A percentile compares a stretch with the other conserved stretches of the same genome.
Evolutionary conservation across 2,113 vertebrate genomes (phyloP).

Genomic region (Zosterops pallidus): DNA sequence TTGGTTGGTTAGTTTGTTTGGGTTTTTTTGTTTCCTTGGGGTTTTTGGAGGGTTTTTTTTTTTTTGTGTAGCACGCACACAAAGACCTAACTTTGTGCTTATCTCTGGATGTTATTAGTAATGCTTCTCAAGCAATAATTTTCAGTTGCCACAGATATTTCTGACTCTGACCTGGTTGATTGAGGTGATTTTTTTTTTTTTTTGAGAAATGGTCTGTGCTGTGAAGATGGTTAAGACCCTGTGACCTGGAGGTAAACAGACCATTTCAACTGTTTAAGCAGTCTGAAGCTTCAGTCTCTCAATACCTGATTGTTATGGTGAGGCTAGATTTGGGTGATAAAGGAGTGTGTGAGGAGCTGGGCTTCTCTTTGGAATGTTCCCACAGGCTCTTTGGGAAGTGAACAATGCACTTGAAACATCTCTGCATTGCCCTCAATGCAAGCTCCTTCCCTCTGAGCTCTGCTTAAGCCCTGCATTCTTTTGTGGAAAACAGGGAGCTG

Average conservation of each 20-base stretch:
- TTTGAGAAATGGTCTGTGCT: neutral
- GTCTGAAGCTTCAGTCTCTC: neutral
- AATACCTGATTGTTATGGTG: neutral
- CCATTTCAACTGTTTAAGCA: neutral
- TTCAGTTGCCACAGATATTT: neutral
- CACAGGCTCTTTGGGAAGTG: neutral
- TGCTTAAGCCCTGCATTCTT: neutral
- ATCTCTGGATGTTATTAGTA: neutral
- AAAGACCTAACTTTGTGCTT: neutral
- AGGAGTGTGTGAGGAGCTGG: neutral
- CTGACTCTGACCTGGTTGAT: neutral
- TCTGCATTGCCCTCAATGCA: neutral
- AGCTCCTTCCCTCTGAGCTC: neutral
- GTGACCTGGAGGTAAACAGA: neutral
- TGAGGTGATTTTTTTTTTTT: neutral
- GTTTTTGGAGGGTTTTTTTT: no score
- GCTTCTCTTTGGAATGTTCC: neutral
- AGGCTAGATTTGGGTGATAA: neutral
- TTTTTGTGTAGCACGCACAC: neutral
- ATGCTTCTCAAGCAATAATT: neutral
- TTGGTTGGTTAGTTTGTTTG: no score
- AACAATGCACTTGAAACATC: neutral
- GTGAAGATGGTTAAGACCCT: neutral
- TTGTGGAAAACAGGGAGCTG: neutral
- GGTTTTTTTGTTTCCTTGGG: no score